These are phyloP conservation scores for Choristoneura fumiferana DNA, from an alignment of 1,140 invertebrate species.

Conservation along the genomic window DNA sequence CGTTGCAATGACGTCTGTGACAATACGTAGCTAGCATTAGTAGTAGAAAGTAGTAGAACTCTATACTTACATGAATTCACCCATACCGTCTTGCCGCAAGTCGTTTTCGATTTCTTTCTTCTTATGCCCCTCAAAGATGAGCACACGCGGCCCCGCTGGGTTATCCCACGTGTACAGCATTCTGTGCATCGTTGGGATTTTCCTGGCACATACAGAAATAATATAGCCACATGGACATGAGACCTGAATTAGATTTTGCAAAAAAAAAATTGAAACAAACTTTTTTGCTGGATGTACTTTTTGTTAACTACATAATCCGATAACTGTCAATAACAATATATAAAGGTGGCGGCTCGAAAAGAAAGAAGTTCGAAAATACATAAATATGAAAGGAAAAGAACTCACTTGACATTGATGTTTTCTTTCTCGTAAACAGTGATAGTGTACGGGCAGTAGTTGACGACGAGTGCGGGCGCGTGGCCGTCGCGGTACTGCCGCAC, in stretches of 20 bases:
- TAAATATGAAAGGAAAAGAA: neutral
- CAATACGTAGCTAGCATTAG: too few species aligned
- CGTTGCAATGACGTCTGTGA: too few species aligned
- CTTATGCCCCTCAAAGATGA: slow-evolving; percentile 83
- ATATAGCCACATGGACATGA: too few species aligned
- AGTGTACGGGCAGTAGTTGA: slow-evolving; percentile 87
- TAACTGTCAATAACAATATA: too few species aligned
- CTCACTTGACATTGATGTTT: slow-evolving; percentile 80
- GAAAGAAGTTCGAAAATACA: too few species aligned
- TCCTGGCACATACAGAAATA: slow-evolving; percentile 61
- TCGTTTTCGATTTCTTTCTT: slow-evolving; percentile 84
- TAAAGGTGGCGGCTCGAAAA: too few species aligned
- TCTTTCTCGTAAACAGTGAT: slow-evolving; percentile 86
- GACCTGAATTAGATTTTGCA: too few species aligned
- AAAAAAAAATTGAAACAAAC: too few species aligned
- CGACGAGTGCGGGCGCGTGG: slow-evolving; percentile 91
- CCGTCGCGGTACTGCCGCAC: slow-evolving; percentile 89
- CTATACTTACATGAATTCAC: slow-evolving; percentile 75
- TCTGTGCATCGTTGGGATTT: slow-evolving; percentile 77
- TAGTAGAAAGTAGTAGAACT: too few species aligned
- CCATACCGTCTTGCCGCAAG: slow-evolving; percentile 82
- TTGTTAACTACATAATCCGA: too few species aligned
- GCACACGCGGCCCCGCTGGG: slow-evolving; percentile 82
- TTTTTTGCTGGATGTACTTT: too few species aligned
- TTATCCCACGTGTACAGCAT: slow-evolving; percentile 88